These are phyloP conservation scores for Candoia aspera DNA, from an alignment of 2,113 vertebrate genomes.

Conservation along the genomic window DNA sequence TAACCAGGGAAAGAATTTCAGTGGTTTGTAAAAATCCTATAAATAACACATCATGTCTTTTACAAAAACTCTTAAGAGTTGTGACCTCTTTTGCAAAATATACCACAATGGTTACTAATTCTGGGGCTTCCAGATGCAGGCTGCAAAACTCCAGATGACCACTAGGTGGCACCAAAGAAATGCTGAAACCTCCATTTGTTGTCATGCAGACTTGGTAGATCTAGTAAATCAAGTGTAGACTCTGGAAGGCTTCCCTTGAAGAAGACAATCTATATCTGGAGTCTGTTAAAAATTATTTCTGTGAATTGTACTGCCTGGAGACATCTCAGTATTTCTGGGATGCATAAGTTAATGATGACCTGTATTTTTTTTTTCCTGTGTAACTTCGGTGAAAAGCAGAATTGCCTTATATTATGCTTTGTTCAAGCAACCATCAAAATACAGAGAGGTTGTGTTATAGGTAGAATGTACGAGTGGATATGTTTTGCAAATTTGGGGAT, in stretches of 20 bases:
- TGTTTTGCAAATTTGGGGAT: neutral
- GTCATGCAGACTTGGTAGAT: neutral
- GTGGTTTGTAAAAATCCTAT: constrained; percentile 20
- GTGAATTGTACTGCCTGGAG: neutral
- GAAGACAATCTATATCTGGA: too few species aligned
- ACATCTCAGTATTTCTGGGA: neutral
- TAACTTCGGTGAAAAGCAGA: neutral
- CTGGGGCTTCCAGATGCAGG: neutral
- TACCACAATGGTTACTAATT: neutral
- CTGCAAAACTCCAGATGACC: neutral
- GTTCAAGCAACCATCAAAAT: neutral
- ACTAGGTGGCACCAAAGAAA: neutral
- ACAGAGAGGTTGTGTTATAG: neutral
- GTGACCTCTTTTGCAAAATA: neutral
- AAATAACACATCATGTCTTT: constrained; percentile 5
- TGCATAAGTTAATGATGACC: neutral
- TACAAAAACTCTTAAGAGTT: neutral
- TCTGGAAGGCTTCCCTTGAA: neutral
- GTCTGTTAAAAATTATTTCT: neutral
- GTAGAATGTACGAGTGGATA: neutral
- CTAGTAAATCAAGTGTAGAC: neutral
- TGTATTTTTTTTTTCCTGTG: neutral
- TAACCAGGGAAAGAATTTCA: constrained; percentile 21
- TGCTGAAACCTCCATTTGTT: neutral
- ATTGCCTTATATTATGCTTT: neutral